Conservation (phyloP, 2,888 invertebrate genomes). For the Perithous albicinctus region DNA sequence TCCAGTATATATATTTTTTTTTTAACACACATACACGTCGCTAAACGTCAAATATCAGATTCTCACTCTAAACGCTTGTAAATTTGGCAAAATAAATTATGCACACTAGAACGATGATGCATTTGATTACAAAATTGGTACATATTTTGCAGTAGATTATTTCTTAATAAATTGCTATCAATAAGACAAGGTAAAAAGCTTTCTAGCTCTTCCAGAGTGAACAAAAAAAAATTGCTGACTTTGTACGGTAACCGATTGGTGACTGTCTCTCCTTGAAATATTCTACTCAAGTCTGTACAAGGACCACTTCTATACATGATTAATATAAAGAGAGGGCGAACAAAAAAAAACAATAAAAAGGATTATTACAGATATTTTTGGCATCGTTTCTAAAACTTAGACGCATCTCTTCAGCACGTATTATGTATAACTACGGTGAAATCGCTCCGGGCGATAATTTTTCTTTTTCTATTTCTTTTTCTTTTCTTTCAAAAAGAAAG, state of each 20-base stretch:
- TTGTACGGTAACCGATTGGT: background rate
- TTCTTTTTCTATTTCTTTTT: background rate
- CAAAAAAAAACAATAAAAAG: constrained; percentile 35
- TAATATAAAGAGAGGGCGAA: background rate
- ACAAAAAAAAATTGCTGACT: background rate
- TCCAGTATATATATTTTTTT: background rate
- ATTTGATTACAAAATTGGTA: background rate
- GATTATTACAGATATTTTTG: constrained; percentile 64
- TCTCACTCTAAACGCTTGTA: background rate
- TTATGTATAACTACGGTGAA: constrained; percentile 30
- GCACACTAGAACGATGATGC: background rate
- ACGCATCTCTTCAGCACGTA: constrained; percentile 35
- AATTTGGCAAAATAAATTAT: background rate
- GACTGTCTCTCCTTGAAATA: background rate
- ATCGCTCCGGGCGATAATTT: constrained; percentile 37
- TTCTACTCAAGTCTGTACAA: constrained; percentile 42
- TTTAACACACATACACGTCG: background rate
- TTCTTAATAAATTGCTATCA: background rate
- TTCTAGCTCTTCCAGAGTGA: background rate
- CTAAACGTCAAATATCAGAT: background rate
- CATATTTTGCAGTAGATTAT: background rate
- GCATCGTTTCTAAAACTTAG: constrained; percentile 63
- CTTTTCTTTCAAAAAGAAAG: constrained; percentile 6
- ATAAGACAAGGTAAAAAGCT: background rate
- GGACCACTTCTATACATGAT: constrained; percentile 14